phyloP scores from a whole-genome alignment of 2,888 invertebrate genomes.

The Pocota personata region DNA sequence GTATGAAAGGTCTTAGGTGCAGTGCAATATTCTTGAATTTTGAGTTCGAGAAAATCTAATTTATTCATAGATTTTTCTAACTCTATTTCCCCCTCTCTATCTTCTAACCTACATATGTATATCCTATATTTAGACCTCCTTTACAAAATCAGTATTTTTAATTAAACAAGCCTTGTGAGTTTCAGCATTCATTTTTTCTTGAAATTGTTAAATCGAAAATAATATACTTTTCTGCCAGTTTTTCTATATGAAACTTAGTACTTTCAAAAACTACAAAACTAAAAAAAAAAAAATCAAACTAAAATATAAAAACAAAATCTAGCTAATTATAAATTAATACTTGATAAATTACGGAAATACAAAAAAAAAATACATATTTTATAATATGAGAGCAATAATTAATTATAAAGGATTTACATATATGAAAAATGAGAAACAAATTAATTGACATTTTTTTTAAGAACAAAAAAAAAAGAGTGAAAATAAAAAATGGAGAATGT shows the following conservation, averaged over 20 bases:
- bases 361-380: constrained; percentile 66
- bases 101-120: background rate
- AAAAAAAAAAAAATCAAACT: constrained; percentile 24
- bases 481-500: constrained; percentile 42
- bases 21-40: background rate
- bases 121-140: background rate
- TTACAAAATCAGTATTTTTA: constrained; percentile 5
- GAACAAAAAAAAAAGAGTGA: constrained; percentile 40
- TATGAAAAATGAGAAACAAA: constrained; percentile 35
- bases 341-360: constrained; percentile 44
- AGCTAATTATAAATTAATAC: constrained; percentile 58
- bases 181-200: constrained; percentile 71
- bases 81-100: background rate
- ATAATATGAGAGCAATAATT: constrained; percentile 74
- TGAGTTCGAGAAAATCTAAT: background rate
- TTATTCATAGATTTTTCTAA: background rate
- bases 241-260: constrained; percentile 60
- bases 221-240: constrained; percentile 72
- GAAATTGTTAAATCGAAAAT: constrained; percentile 75
- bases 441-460: constrained; percentile 58
- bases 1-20: background rate
- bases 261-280: constrained; percentile 37
- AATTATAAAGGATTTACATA: constrained; percentile 72
- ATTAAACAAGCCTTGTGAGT: constrained; percentile 19
- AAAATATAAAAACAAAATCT: constrained; percentile 32